A percentile compares a stretch with the other conserved stretches of the same genome.
Evolutionary conservation across 2,888 invertebrate genomes (phyloP).

Genomic region (Calameuta idolon): DNA sequence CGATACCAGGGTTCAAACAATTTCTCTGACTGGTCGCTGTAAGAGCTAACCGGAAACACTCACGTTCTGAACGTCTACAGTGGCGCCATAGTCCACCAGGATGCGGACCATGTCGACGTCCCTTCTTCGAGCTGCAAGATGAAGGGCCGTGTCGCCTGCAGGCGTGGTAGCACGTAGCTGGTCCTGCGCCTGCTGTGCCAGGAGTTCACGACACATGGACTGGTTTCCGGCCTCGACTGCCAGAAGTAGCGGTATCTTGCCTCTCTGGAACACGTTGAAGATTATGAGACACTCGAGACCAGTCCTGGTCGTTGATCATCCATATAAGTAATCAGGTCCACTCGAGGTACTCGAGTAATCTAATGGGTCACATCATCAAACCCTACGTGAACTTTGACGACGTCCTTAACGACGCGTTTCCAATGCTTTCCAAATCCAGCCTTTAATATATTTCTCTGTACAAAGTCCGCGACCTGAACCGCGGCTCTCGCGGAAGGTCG

Average conservation of each 20-base stretch:
- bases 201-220: conserved; percentile 93
- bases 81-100: conserved; percentile 91
- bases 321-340: background rate
- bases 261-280: conserved; percentile 76
- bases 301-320: background rate
- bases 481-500: conserved; percentile 33
- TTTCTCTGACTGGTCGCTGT: background rate
- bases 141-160: conserved; percentile 93
- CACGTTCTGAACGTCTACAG: conserved; percentile 91
- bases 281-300: background rate
- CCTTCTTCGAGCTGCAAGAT: conserved; percentile 91
- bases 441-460: conserved; percentile 41
- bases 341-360: background rate
- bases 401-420: conserved; percentile 35
- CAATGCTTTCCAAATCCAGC: conserved; percentile 37
- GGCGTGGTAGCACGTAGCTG: conserved; percentile 86
- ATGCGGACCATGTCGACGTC: conserved; percentile 95
- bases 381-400: conserved; percentile 28
- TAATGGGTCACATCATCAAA: background rate
- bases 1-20: background rate
- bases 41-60: conserved; percentile 43
- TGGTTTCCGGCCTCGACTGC: conserved; percentile 96
- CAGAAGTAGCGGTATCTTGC: conserved; percentile 91
- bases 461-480: conserved; percentile 34
- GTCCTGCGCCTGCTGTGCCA: conserved; percentile 87